phyloP scores from a whole-genome alignment of 2,888 invertebrate genomes.

The Merodon equestris region DNA sequence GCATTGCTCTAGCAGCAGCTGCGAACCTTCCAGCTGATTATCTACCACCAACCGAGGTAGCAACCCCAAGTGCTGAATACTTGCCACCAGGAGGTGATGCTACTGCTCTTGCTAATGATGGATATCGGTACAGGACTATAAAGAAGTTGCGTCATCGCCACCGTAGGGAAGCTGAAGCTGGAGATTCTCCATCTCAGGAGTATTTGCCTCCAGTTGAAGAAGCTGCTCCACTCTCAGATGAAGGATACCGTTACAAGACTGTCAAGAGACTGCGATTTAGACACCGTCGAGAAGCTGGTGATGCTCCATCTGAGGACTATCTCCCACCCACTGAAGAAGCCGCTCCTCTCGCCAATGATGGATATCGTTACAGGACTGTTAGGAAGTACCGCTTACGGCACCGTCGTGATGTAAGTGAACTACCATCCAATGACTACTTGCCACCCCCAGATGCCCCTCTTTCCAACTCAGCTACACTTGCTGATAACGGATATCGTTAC shows the following conservation, averaged over 20 bases:
- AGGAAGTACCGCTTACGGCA: too few relatives aligned
- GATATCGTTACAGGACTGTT: too few relatives aligned
- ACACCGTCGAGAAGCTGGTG: conserved; percentile 72
- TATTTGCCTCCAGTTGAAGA: conserved; percentile 1
- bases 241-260: conserved; percentile 58
- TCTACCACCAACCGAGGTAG: conserved; percentile 26
- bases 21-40: conserved; percentile 70
- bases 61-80: conserved; percentile 42
- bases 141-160: conserved; percentile 37
- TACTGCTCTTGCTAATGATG: conserved; percentile 48
- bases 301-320: too few relatives aligned
- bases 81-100: conserved; percentile 10
- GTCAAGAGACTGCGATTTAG: conserved; percentile 57
- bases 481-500: conserved; percentile 71
- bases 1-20: conserved; percentile 71
- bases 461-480: conserved; percentile 39
- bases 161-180: background rate
- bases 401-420: too few relatives aligned
- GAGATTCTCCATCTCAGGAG: conserved; percentile 66
- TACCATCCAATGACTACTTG: too few relatives aligned
- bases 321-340: too few relatives aligned
- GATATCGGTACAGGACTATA: conserved; percentile 72
- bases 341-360: too few relatives aligned
- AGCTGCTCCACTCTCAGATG: background rate
- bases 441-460: too few relatives aligned